Percentiles rank a stretch among this genome's conserved stretches.
These are phyloP conservation scores for Mesocricetus auratus DNA, from an alignment of 2,113 vertebrate species.

Conservation along the genomic window DNA sequence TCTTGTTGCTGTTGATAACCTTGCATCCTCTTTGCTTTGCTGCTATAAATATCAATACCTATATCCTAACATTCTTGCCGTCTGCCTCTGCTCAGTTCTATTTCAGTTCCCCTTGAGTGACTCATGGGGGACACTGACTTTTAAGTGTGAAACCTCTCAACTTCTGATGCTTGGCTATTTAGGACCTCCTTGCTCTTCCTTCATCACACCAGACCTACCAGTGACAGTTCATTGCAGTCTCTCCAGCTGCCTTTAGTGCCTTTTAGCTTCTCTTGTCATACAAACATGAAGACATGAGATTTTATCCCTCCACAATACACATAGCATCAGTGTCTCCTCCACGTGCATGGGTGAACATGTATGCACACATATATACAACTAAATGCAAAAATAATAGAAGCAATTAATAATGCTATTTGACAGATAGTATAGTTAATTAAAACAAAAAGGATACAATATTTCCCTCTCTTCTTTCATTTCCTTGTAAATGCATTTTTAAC, in stretches of 20 bases:
- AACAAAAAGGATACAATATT: background rate
- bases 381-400: background rate
- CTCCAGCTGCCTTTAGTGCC: no score
- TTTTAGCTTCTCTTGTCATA: background rate
- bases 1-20: no score
- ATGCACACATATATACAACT: no score
- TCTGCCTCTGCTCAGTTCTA: background rate
- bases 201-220: background rate
- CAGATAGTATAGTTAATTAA: background rate
- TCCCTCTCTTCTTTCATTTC: no score
- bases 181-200: no score
- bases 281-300: background rate
- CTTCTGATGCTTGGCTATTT: background rate
- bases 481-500: background rate
- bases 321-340: background rate
- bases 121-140: no score
- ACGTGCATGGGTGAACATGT: background rate
- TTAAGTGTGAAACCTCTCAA: background rate
- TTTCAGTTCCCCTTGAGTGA: background rate
- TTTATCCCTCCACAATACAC: background rate
- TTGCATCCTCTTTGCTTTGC: background rate
- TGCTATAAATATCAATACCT: background rate
- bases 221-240: background rate
- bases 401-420: background rate
- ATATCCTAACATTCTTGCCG: no score